phyloP scores from a whole-genome alignment of 2,797 vertebrate genomes.

The Cichlasoma orientale region DNA sequence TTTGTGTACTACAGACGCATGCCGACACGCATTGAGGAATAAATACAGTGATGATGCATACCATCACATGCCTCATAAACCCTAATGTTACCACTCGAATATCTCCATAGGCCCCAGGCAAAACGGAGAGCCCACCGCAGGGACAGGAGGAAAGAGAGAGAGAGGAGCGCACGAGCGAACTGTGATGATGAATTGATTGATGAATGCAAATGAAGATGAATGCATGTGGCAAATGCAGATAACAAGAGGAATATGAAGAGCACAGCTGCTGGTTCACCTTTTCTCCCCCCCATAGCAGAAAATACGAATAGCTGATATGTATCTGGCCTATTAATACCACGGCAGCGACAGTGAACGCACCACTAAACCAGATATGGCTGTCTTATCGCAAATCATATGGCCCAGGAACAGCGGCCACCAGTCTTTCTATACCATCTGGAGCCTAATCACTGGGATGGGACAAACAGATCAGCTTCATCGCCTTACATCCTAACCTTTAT shows the following conservation, averaged over 20 bases:
- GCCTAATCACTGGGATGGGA: slow-evolving; percentile 41
- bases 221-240: slow-evolving; percentile 73
- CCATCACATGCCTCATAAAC: slow-evolving; percentile 76
- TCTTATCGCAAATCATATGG: slow-evolving; percentile 53
- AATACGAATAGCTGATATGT: slow-evolving; percentile 69
- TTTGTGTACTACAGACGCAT: slow-evolving; percentile 24
- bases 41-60: slow-evolving; percentile 64
- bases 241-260: slow-evolving; percentile 69
- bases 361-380: slow-evolving; percentile 62
- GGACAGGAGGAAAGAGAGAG: slow-evolving; percentile 42
- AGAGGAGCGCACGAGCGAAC: slow-evolving; percentile 1
- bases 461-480: slow-evolving; percentile 48
- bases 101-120: slow-evolving; percentile 53
- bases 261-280: slow-evolving; percentile 55
- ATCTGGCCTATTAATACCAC: slow-evolving; percentile 69
- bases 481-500: slow-evolving; percentile 46
- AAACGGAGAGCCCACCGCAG: slow-evolving; percentile 31
- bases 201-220: slow-evolving; percentile 79
- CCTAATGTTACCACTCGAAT: slow-evolving; percentile 61
- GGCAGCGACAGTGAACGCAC: slow-evolving; percentile 49
- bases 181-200: slow-evolving; percentile 79
- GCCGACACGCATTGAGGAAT: slow-evolving; percentile 42
- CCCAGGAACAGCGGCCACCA: slow-evolving; percentile 28
- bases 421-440: slow-evolving; percentile 57
- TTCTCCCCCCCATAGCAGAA: slow-evolving; percentile 19